Evolutionary conservation across 2,797 vertebrate species (phyloP), one percentile per base, ranked within the genome.

Genomic region (Onychomys arenicola): DNA sequence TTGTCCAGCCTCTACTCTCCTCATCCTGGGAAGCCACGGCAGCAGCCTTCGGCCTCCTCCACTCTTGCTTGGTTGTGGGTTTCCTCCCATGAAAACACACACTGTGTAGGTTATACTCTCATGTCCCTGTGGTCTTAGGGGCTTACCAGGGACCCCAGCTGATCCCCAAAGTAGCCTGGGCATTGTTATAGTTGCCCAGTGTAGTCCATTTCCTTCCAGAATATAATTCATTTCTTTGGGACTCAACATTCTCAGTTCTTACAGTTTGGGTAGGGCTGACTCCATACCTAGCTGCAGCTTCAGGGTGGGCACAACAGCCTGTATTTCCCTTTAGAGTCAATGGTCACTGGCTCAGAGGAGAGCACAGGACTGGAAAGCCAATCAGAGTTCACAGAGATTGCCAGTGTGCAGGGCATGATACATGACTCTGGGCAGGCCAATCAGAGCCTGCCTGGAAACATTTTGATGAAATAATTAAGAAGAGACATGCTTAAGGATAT

Each of bases 261-360:
- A 0, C 0, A 14, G 11, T n/a, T 85, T 21, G 2, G 2, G 40
- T 4, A 7, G 2, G 4, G 73, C 10, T 21, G n/a, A 32, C 21
- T 4, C 32, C 40, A n/a, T 0, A 1, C 1, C 21, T 1, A 0
- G 23, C 19, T 52, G 27, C 37, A 32, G 1, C 23, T 61, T 67
- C 40, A 17, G 40, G 67, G 21, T 11, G 17, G 14, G 0, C 9
- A 46, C 21, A 77, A 16, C 7, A 55, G 32, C 46, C 19, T 55
- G 25, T 13, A 12, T 23, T 46, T 81, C 23, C 37, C 11, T 29
- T 21, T 49, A 82, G 52, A 52, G 65, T n/a, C 52, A 37, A 11
- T 0, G 3, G 46, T 1, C 9, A 65, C 2, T 37, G 52, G 34
- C 43, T 82, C 52, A 57, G 49, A 69, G 49, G 34, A 7, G 19